Conservation (phyloP, 2,888 invertebrate genomes). For the Oscheius sp. region DNA sequence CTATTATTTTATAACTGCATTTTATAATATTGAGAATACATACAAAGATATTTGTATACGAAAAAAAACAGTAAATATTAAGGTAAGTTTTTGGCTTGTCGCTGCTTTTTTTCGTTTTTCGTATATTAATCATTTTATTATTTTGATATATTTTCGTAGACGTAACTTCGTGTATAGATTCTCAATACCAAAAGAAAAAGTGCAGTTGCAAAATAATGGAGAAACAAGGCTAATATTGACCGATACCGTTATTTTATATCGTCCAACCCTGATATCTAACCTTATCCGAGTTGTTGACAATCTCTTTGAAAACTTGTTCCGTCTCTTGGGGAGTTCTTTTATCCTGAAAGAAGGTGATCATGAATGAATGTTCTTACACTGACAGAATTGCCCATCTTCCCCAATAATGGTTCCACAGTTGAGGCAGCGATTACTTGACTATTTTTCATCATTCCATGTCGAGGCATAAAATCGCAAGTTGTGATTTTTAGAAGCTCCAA, state of each 20-base stretch:
- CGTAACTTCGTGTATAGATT: too few species aligned
- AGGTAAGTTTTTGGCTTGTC: too few species aligned
- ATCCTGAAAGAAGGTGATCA: neutral
- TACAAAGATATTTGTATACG: too few species aligned
- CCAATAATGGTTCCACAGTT: conserved; percentile 2
- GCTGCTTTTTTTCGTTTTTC: too few species aligned
- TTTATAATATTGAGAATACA: too few species aligned
- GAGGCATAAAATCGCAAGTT: conserved; percentile 17
- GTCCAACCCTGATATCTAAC: neutral
- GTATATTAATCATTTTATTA: too few species aligned
- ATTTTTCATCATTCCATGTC: conserved; percentile 5
- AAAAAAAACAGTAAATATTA: too few species aligned
- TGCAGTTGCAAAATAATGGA: too few species aligned
- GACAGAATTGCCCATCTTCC: neutral
- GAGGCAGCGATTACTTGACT: neutral
- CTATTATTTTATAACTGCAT: too few species aligned
- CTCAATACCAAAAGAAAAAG: too few species aligned
- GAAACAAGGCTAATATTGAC: too few species aligned
- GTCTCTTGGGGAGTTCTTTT: conserved; percentile 15
- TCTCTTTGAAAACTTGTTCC: neutral
- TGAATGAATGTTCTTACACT: neutral
- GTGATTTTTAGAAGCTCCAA: conserved; percentile 5
- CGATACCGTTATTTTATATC: neutral
- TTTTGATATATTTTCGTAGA: too few species aligned
- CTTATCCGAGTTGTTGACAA: neutral